These are phyloP conservation scores for Plectus sambesii DNA, from an alignment of 1,140 invertebrate species.

Conservation along the genomic window DNA sequence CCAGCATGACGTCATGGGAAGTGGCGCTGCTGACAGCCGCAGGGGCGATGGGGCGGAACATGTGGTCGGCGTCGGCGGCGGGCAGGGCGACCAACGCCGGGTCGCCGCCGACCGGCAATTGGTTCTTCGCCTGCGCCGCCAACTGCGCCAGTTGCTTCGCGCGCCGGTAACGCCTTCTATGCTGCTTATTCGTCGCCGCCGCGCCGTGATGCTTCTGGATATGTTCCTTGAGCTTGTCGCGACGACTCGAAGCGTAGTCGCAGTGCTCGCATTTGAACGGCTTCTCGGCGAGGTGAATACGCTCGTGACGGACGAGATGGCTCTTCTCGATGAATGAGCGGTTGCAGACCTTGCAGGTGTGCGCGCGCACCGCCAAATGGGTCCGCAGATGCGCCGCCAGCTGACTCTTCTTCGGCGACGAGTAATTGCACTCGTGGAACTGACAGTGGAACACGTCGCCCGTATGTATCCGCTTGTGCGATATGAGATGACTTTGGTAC, in stretches of 20 bases:
- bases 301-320: slow-evolving; percentile 57
- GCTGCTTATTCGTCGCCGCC: slow-evolving; percentile 7
- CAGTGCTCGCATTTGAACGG: slow-evolving; percentile 52
- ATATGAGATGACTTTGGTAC: slow-evolving; percentile 57
- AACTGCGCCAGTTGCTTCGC: slow-evolving; percentile 28
- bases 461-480: slow-evolving; percentile 58
- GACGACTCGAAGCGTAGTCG: slow-evolving; percentile 56
- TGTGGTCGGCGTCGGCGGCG: too few species aligned
- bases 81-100: too few species aligned
- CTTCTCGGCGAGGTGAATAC: slow-evolving; percentile 53
- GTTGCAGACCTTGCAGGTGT: slow-evolving; percentile 55
- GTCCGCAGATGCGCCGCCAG: slow-evolving; percentile 57
- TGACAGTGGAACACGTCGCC: slow-evolving; percentile 56
- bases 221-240: slow-evolving; percentile 61
- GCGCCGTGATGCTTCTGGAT: slow-evolving; percentile 54
- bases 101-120: too few species aligned
- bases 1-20: too few species aligned
- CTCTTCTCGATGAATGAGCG: slow-evolving; percentile 59
- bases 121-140: slow-evolving; percentile 28
- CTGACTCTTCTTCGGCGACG: slow-evolving; percentile 58
- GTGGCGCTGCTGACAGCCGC: too few species aligned
- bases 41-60: too few species aligned
- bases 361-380: slow-evolving; percentile 56
- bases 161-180: slow-evolving; percentile 16
- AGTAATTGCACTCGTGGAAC: slow-evolving; percentile 56